Conservation (phyloP, 2,888 invertebrate species). For the Limnephilus rhombicus region DNA sequence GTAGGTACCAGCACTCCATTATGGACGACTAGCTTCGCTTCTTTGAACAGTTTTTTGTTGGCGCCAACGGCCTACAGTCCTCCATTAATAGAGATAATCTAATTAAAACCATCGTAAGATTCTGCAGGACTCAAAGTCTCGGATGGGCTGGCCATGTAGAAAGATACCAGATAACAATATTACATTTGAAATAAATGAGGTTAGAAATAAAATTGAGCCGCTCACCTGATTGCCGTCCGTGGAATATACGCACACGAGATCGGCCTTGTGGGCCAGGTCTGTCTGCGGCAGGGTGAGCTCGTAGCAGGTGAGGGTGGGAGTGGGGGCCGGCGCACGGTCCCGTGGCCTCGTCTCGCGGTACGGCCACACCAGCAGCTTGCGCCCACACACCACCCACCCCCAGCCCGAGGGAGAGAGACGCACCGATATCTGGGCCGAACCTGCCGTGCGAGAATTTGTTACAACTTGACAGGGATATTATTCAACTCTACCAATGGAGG, state of each 20-base stretch:
- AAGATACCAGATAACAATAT: neutral
- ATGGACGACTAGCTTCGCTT: no score
- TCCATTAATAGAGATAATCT: no score
- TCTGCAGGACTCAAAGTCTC: no score
- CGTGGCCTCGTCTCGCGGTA: slow-evolving; percentile 76
- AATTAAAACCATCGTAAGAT: no score
- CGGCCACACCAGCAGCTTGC: slow-evolving; percentile 92
- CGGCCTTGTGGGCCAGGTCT: slow-evolving; percentile 93
- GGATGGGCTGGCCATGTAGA: no score
- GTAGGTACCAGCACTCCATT: no score
- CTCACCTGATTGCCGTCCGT: slow-evolving; percentile 76
- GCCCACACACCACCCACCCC: slow-evolving; percentile 92
- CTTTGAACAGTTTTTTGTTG: no score
- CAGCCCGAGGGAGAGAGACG: slow-evolving; percentile 84
- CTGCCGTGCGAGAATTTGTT: slow-evolving; percentile 67
- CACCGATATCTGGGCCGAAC: slow-evolving; percentile 80
- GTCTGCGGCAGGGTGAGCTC: slow-evolving; percentile 94
- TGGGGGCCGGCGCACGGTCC: slow-evolving; percentile 71
- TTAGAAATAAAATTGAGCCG: neutral
- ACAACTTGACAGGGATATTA: neutral
- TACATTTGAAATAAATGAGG: slow-evolving; percentile 17
- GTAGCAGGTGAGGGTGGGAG: slow-evolving; percentile 81
- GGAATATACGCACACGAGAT: slow-evolving; percentile 86
- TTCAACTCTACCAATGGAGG: no score
- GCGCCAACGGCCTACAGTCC: no score